Conservation (phyloP, 1,140 invertebrate species). For the Drepana arcuata region DNA sequence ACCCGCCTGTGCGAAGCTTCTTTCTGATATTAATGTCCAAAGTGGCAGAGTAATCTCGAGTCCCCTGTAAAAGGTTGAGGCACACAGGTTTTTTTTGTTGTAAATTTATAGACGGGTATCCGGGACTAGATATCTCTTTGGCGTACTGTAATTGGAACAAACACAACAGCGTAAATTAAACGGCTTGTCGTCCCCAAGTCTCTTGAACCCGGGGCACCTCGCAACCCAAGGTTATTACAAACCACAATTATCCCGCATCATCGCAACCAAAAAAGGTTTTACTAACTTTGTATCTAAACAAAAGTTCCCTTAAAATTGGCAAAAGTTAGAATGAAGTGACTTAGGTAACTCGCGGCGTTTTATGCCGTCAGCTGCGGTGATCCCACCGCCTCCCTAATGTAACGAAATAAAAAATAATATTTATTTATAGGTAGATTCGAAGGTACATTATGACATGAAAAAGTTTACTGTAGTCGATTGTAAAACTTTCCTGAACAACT, state of each 20-base stretch:
- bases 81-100: constrained; percentile 10
- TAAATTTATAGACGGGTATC: constrained; percentile 3
- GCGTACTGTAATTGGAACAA: too few relatives aligned
- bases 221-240: too few relatives aligned
- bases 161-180: too few relatives aligned
- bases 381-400: constrained; percentile 49
- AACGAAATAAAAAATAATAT: constrained; percentile 42
- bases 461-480: too few relatives aligned
- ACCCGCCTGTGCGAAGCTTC: constrained; percentile 44
- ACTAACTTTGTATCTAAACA: constrained; percentile 44
- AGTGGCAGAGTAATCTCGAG: constrained; percentile 34
- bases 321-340: constrained; percentile 61
- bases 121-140: too few relatives aligned
- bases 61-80: constrained; percentile 19
- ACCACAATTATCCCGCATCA: constrained; percentile 27
- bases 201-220: too few relatives aligned
- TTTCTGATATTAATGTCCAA: constrained; percentile 58
- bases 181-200: too few relatives aligned
- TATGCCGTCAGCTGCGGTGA: constrained; percentile 48
- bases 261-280: constrained; percentile 36
- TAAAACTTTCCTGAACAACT: too few relatives aligned
- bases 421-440: constrained; percentile 19
- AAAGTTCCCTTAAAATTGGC: constrained; percentile 50
- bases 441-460: constrained; percentile 18
- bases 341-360: constrained; percentile 43